phyloP scores from a whole-genome alignment of 2,797 vertebrate species.

The Neopelma chrysocephalum region DNA sequence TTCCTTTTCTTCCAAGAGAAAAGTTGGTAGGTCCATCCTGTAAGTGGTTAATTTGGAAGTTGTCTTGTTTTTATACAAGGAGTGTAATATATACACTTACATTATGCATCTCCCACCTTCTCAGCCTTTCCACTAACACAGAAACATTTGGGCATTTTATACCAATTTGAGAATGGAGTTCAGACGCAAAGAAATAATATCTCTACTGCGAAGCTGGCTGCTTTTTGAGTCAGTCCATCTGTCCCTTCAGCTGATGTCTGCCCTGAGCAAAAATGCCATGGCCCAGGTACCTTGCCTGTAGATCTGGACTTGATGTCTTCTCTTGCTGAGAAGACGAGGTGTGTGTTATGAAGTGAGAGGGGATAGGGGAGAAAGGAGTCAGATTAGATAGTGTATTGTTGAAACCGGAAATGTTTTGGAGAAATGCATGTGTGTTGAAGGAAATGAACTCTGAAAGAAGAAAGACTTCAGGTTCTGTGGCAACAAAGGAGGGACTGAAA shows the following conservation, averaged over 20 bases:
- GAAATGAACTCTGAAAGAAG: neutral
- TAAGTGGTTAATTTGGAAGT: neutral
- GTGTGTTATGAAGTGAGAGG: neutral
- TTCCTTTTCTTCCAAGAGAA: neutral
- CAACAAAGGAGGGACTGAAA: neutral
- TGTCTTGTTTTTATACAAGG: neutral
- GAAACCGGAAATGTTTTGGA: neutral
- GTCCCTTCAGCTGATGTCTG: neutral
- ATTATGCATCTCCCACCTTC: neutral
- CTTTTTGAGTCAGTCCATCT: neutral
- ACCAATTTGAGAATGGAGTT: neutral
- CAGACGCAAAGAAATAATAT: neutral
- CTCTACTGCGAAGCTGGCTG: neutral
- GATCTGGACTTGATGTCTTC: fast-evolving
- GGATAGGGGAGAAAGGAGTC: neutral
- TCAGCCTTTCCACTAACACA: neutral
- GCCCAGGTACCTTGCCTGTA: neutral
- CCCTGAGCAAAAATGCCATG: neutral
- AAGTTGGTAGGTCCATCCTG: neutral
- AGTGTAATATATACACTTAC: fast-evolving
- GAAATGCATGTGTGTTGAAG: neutral
- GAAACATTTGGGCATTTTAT: neutral
- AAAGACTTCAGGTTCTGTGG: neutral
- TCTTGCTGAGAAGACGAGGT: neutral
- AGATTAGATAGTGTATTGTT: neutral